Evolutionary conservation across 92 coral and sea anemone species (phyloP).

Genomic region (Galaxea fascicularis): DNA sequence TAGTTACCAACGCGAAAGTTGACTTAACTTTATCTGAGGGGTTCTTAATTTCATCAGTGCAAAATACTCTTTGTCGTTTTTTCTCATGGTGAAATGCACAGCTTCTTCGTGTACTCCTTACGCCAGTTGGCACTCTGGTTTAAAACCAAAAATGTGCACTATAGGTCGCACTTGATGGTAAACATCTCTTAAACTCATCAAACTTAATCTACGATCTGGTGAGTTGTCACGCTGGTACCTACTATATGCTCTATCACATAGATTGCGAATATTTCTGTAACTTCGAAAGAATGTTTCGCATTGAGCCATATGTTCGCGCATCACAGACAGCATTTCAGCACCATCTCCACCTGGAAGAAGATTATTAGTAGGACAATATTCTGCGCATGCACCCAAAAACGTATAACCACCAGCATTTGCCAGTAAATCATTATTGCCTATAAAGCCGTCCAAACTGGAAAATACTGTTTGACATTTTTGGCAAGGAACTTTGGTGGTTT

Average conservation of each 20-base stretch:
- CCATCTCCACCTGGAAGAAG: constrained; percentile 2
- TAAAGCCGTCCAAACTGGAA: background rate
- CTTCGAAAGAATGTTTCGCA: background rate
- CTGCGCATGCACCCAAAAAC: constrained; percentile 35
- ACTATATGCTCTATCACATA: background rate
- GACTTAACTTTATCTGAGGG: too few species aligned
- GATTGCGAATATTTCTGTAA: background rate
- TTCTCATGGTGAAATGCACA: too few species aligned
- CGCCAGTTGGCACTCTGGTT: too few species aligned
- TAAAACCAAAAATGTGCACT: too few species aligned
- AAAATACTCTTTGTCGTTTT: too few species aligned
- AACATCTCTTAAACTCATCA: too few species aligned
- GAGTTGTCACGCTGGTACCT: background rate
- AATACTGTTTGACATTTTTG: constrained; percentile 4
- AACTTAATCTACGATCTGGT: too few species aligned
- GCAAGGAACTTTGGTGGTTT: background rate
- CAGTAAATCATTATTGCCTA: background rate
- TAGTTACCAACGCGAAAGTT: too few species aligned
- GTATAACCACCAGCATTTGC: background rate
- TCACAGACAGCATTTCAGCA: background rate
- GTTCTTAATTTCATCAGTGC: too few species aligned
- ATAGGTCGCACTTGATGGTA: too few species aligned
- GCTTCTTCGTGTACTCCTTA: too few species aligned
- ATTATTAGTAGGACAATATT: constrained; percentile 6
- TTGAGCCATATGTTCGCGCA: background rate